Evolutionary conservation across 2,888 invertebrate genomes (phyloP).

Genomic region (Venustoraphidia nigricollis): DNA sequence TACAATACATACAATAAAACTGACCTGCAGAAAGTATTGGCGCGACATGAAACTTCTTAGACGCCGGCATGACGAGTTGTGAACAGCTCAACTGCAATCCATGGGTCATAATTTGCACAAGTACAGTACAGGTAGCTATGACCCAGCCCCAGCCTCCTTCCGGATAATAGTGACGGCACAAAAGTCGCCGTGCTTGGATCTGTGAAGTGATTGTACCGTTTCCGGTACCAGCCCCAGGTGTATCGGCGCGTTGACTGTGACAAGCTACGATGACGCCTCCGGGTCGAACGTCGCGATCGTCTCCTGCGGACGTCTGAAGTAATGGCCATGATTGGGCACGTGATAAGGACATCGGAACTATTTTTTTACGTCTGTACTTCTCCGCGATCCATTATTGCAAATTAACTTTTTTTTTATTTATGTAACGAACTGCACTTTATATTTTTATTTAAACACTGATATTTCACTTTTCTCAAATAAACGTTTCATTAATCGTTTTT

Average conservation of each 20-base stretch:
- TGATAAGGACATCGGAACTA: conserved; percentile 22
- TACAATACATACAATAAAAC: background rate
- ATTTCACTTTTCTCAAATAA: too few relatives aligned
- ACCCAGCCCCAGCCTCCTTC: conserved; percentile 84
- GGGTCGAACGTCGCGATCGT: conserved; percentile 31
- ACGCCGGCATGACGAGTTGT: conserved; percentile 47
- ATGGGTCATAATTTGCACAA: conserved; percentile 57
- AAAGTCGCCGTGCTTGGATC: conserved; percentile 44
- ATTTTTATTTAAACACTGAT: too few relatives aligned
- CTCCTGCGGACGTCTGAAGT: conserved; percentile 25
- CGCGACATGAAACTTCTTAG: conserved; percentile 42
- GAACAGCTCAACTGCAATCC: conserved; percentile 51
- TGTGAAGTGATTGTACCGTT: conserved; percentile 20
- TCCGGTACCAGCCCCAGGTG: conserved; percentile 2
- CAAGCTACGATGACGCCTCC: conserved; percentile 19
- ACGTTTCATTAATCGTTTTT: too few relatives aligned
- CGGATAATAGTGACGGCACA: conserved; percentile 66
- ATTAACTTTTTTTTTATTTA: too few relatives aligned
- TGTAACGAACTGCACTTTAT: too few relatives aligned
- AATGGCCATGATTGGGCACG: conserved; percentile 36
- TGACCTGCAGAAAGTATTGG: conserved; percentile 48
- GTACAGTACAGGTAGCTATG: conserved; percentile 52
- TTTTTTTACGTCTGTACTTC: background rate
- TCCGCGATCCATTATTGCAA: background rate
- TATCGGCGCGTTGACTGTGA: background rate